A percentile compares a stretch with the other conserved stretches of the same genome.
Evolutionary conservation across 2,113 vertebrate species (phyloP).

Genomic region (Gymnocephalus cernua): DNA sequence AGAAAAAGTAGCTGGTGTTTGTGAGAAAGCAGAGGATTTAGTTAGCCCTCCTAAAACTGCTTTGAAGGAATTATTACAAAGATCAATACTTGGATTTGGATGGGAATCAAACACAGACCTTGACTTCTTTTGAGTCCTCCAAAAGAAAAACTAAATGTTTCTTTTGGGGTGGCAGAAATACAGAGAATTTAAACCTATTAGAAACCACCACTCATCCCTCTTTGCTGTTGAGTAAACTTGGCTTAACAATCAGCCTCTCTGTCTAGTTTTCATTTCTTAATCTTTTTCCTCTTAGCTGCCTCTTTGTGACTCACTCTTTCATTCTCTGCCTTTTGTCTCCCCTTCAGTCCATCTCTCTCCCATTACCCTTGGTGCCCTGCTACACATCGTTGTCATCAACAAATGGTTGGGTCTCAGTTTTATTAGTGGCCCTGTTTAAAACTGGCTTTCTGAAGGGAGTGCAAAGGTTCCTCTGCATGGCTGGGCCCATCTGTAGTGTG

Average conservation of each 20-base stretch:
- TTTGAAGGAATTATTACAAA: constrained; percentile 69
- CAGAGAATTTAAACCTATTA: constrained; percentile 28
- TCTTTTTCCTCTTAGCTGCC: constrained; percentile 16
- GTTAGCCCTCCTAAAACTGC: constrained; percentile 49
- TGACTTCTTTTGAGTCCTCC: constrained; percentile 60
- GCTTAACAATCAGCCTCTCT: constrained; percentile 20
- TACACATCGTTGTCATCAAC: constrained; percentile 62
- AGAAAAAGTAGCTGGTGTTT: constrained; percentile 37
- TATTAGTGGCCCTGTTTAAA: constrained; percentile 70
- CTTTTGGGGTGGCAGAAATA: constrained; percentile 27
- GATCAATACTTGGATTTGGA: constrained; percentile 72
- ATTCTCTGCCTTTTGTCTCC: neutral
- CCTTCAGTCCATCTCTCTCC: neutral
- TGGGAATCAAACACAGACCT: constrained; percentile 64
- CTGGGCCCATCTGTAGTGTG: constrained; percentile 88
- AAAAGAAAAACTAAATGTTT: constrained; percentile 59
- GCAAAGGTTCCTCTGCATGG: constrained; percentile 86
- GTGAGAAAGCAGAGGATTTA: constrained; percentile 56
- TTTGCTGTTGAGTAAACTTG: constrained; percentile 50
- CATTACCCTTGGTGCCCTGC: constrained; percentile 35
- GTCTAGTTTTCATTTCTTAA: constrained; percentile 44
- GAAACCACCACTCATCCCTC: constrained; percentile 26
- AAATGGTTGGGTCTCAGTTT: constrained; percentile 54
- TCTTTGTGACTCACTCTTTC: constrained; percentile 35
- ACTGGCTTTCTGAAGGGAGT: constrained; percentile 80